Base-by-base conservation (phyloP, 2,888 invertebrate genomes). In the Nesidiocoris tenuis region DNA sequence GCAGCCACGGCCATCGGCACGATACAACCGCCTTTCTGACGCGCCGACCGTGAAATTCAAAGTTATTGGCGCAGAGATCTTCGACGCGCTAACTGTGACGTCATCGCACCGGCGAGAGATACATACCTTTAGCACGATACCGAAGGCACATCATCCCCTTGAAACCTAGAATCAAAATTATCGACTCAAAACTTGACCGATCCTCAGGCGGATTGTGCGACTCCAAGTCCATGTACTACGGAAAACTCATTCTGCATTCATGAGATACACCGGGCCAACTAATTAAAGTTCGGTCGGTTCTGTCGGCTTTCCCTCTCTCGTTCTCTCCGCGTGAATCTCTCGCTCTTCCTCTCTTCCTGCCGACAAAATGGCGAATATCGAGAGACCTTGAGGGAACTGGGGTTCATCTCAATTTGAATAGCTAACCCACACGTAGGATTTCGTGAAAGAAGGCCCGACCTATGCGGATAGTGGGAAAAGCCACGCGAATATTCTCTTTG, bases 211-310 rank as follows among this genome's bases (percentile, higher is more conserved):
- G 12, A 39, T 39, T 12, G 39, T 7, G 39, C 39, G 39, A 39
- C 12, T 39, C 12, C 39, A 39, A 39, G 5, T 39, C 12, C 39
- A 7, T 39, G 39, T 7, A 39, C n/a, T n/a, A n/a, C 39, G 12
- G 5, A 19, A 24, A 23, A n/a, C 59, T 59, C 2, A 59, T 70
- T 70, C 24, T 23, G 24, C 59, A 70, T 70, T 70, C 70, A 70
- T 70, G 70, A 70, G 57, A 70, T 70, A 59, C 70, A 59, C 23
- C 61, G 70, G 24, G 25, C 24, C 21, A 70, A 59, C 59, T 59
- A 59, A 70, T 70, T 17, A 70, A 59, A 70, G 70, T 70, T 70
- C 55, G 70, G 24, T 12, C 39, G 39, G 12, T 12, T 39, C 5
- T 39, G 5, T 39, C 12, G 39, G 39, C 12, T n/a, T 7, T 39